These are phyloP conservation scores for Apistogramma diplotaenia DNA, from an alignment of 2,113 vertebrate genomes.

Conservation along the genomic window DNA sequence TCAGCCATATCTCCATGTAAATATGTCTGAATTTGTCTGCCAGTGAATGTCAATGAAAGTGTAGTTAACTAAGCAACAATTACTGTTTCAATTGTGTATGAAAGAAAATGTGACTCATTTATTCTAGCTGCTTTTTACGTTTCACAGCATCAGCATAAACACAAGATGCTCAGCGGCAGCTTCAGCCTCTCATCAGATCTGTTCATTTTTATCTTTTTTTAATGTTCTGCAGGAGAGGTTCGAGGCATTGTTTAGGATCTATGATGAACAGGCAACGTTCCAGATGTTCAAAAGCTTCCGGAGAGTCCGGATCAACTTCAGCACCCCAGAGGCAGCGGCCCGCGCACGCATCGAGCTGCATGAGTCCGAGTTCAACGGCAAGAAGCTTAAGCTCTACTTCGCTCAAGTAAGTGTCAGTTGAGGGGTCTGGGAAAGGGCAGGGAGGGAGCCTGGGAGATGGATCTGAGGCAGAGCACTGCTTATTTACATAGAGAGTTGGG, in stretches of 20 bases:
- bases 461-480: neutral
- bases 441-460: neutral
- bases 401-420: constrained; percentile 83
- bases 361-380: constrained; percentile 88
- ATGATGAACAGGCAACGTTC: constrained; percentile 89
- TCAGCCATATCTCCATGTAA: neutral
- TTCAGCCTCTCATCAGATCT: neutral
- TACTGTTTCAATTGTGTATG: neutral
- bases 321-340: constrained; percentile 90
- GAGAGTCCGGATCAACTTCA: constrained; percentile 95
- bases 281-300: constrained; percentile 96
- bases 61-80: neutral
- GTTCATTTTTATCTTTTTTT: neutral
- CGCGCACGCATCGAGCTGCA: constrained; percentile 94
- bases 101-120: neutral
- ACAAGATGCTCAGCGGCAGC: neutral
- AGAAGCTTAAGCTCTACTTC: constrained; percentile 93
- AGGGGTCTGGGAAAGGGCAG: constrained; percentile 7
- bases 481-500: neutral
- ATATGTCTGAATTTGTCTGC: neutral
- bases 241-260: constrained; percentile 88
- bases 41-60: neutral
- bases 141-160: neutral
- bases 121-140: neutral
- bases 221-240: constrained; percentile 86